These are phyloP conservation scores for Pogonomyrmex barbatus DNA, from an alignment of 1,140 invertebrate genomes.

Conservation along the genomic window DNA sequence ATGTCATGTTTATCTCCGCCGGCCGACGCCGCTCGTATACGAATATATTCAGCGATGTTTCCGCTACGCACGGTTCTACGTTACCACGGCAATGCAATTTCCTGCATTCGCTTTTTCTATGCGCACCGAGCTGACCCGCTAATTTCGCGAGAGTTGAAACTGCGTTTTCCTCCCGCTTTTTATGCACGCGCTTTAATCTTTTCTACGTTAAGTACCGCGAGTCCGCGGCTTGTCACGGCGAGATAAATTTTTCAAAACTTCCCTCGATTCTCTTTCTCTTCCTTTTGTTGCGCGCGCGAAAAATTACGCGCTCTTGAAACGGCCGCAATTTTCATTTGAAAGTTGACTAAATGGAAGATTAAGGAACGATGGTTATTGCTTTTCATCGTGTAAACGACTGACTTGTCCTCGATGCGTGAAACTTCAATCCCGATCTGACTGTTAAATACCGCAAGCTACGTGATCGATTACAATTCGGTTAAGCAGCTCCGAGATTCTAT, in stretches of 20 bases:
- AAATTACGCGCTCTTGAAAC: constrained; percentile 31
- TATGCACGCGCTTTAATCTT: constrained; percentile 54
- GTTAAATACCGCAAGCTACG: not conserved
- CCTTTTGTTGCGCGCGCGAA: not conserved
- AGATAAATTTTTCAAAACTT: constrained; percentile 54
- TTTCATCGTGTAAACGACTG: not conserved
- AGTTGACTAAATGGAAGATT: not conserved
- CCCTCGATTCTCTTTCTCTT: not conserved
- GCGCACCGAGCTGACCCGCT: constrained; percentile 17
- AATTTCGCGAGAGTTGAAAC: constrained; percentile 54
- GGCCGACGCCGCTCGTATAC: constrained; percentile 6
- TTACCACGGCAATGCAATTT: constrained; percentile 54
- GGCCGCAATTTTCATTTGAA: too few relatives aligned
- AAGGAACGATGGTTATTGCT: not conserved
- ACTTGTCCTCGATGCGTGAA: not conserved
- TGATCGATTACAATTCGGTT: constrained; percentile 49
- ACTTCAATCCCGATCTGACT: not conserved
- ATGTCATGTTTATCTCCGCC: constrained; percentile 49
- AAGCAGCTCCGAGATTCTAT: constrained; percentile 62
- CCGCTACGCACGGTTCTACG: constrained; percentile 6
- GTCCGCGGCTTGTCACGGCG: constrained; percentile 28
- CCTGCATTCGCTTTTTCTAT: constrained; percentile 38
- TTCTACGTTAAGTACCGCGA: constrained; percentile 42
- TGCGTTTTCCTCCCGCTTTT: constrained; percentile 25
- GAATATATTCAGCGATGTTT: constrained; percentile 17